These are phyloP conservation scores for Neoscelio sp. DNA, from an alignment of 2,888 invertebrate species.

Conservation along the genomic window DNA sequence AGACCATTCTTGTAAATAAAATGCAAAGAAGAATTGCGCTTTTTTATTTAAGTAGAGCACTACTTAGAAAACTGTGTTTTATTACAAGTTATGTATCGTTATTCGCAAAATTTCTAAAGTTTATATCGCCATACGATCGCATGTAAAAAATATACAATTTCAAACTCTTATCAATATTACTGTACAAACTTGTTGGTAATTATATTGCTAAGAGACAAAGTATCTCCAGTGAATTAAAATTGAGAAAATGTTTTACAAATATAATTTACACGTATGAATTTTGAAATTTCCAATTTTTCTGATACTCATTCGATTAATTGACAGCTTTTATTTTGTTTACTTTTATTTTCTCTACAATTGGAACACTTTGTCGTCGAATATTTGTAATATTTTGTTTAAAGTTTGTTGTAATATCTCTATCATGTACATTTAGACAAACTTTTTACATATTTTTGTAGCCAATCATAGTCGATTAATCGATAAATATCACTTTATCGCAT, in stretches of 20 bases:
- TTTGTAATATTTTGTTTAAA: no score
- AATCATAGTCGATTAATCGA: conserved; percentile 31
- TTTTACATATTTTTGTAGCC: no score
- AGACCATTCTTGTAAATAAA: conserved; percentile 18
- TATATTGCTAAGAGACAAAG: conserved; percentile 37
- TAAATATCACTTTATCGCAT: conserved; percentile 43
- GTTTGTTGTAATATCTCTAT: no score
- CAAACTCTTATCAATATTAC: conserved; percentile 49
- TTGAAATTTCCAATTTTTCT: conserved; percentile 23
- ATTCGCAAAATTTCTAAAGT: background rate
- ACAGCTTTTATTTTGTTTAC: conserved; percentile 11
- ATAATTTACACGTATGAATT: conserved; percentile 48
- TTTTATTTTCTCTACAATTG: no score
- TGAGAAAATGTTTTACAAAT: conserved; percentile 12
- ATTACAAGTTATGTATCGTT: conserved; percentile 6
- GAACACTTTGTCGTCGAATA: no score
- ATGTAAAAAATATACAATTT: conserved; percentile 62
- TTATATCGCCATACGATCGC: conserved; percentile 37
- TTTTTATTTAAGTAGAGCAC: conserved; percentile 16
- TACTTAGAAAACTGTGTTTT: conserved; percentile 18
- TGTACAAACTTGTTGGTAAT: conserved; percentile 44
- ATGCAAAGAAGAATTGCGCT: conserved; percentile 12
- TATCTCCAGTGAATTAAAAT: conserved; percentile 20
- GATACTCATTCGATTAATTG: conserved; percentile 49
- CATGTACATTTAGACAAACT: no score